Conservation (phyloP, 2,113 vertebrate species). For the Misgurnus mizolepis region DNA sequence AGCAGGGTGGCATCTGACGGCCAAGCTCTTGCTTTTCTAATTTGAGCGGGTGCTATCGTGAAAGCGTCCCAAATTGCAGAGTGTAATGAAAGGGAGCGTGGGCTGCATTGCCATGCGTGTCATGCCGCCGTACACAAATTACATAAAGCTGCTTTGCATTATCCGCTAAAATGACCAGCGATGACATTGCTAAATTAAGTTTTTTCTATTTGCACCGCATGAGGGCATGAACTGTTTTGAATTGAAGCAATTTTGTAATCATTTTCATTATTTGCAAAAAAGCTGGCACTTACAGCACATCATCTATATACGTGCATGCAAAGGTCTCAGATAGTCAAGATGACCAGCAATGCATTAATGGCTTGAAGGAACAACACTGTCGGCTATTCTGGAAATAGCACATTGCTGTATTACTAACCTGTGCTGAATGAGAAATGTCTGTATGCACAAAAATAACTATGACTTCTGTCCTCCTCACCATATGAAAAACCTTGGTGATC, state of each 20-base stretch:
- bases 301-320: background rate
- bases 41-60: constrained; percentile 54
- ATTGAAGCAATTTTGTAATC: constrained; percentile 35
- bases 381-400: too few relatives aligned
- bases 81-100: constrained; percentile 59
- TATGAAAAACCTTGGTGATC: too few relatives aligned
- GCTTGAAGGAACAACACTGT: too few relatives aligned
- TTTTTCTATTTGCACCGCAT: constrained; percentile 39
- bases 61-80: constrained; percentile 61
- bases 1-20: constrained; percentile 49
- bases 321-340: background rate
- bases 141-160: constrained; percentile 54
- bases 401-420: too few relatives aligned
- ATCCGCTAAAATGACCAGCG: constrained; percentile 43
- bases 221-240: constrained; percentile 22
- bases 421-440: too few relatives aligned
- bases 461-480: too few relatives aligned
- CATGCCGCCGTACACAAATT: constrained; percentile 59
- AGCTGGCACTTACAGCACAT: background rate
- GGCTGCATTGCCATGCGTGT: constrained; percentile 51
- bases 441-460: too few relatives aligned
- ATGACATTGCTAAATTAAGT: constrained; percentile 53
- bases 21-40: constrained; percentile 49
- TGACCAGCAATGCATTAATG: too few relatives aligned
- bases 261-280: constrained; percentile 33